These are phyloP conservation scores for Coecobrya sp. DNA, from an alignment of 2,888 invertebrate species.

Conservation along the genomic window DNA sequence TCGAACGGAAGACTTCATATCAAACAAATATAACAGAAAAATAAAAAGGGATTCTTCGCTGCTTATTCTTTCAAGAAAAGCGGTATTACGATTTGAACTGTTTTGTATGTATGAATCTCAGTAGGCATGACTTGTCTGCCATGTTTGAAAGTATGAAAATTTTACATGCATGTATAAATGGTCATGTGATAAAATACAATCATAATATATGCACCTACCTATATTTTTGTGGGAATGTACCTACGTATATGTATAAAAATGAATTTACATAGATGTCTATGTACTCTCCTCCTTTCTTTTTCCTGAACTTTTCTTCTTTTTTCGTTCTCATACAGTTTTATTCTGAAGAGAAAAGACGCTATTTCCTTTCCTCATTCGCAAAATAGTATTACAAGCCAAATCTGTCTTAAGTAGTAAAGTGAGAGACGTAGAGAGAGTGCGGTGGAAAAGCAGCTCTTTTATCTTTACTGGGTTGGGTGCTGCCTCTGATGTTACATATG, in stretches of 20 bases:
- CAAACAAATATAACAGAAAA: slow-evolving; percentile 10
- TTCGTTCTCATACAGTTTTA: slow-evolving; percentile 38
- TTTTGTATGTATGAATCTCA: not conserved
- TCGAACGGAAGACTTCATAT: slow-evolving; percentile 36
- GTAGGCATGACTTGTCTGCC: slow-evolving; percentile 1
- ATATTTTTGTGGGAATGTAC: not conserved
- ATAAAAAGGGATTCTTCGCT: not conserved
- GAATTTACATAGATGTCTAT: not conserved
- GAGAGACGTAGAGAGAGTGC: slow-evolving; percentile 36
- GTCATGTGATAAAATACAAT: slow-evolving; percentile 19
- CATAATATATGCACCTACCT: slow-evolving; percentile 18
- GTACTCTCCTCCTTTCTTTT: not conserved
- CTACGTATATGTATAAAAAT: not conserved
- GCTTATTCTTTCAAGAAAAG: not conserved
- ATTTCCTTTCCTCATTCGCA: slow-evolving; percentile 70
- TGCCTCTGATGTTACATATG: not conserved
- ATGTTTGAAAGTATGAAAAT: not conserved
- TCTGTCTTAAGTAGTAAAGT: slow-evolving; percentile 61
- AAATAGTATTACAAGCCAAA: slow-evolving; percentile 65
- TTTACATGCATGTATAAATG: slow-evolving; percentile 14
- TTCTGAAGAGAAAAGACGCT: slow-evolving; percentile 58
- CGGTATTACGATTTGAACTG: not conserved
- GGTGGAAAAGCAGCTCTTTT: not conserved
- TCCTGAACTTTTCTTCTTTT: slow-evolving; percentile 24
- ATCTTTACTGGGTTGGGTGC: not conserved